phyloP scores from a whole-genome alignment of 2,113 vertebrate genomes.

The Misgurnus mizolepis region DNA sequence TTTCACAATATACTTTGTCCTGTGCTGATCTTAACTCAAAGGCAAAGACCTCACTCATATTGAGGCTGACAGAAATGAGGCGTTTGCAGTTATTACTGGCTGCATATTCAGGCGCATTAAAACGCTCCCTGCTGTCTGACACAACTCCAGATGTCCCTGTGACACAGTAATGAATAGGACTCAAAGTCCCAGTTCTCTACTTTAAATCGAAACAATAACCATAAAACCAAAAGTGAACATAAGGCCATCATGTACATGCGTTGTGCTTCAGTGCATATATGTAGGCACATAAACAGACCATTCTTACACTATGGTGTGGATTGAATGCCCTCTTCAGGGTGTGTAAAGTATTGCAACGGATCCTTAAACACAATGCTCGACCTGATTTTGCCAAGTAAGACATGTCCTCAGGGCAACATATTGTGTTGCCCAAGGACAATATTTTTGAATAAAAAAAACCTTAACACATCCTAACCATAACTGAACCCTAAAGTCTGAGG shows the following conservation, averaged over 20 bases:
- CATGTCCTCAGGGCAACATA: too few relatives aligned
- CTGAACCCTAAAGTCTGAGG: too few relatives aligned
- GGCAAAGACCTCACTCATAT: not conserved
- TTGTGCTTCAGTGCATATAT: not conserved
- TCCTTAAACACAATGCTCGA: too few relatives aligned
- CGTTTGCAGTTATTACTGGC: not conserved
- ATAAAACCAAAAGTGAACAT: conserved; percentile 2
- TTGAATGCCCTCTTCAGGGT: conserved; percentile 9
- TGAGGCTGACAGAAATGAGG: not conserved
- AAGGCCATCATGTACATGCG: conserved; percentile 4
- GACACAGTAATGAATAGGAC: not conserved
- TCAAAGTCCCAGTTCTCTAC: not conserved
- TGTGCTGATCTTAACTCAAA: not conserved
- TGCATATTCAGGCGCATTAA: not conserved
- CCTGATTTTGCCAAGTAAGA: too few relatives aligned
- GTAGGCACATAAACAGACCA: not conserved
- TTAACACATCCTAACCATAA: too few relatives aligned
- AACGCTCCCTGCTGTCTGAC: not conserved
- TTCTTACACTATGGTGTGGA: not conserved
- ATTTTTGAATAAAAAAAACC: too few relatives aligned
- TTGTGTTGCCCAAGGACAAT: too few relatives aligned
- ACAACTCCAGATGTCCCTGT: conserved; percentile 11
- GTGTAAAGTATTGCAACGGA: not conserved
- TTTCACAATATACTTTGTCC: too few relatives aligned
- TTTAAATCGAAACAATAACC: not conserved